These are phyloP conservation scores for Somateria mollissima DNA, from an alignment of 2,797 vertebrate species.

Conservation along the genomic window DNA sequence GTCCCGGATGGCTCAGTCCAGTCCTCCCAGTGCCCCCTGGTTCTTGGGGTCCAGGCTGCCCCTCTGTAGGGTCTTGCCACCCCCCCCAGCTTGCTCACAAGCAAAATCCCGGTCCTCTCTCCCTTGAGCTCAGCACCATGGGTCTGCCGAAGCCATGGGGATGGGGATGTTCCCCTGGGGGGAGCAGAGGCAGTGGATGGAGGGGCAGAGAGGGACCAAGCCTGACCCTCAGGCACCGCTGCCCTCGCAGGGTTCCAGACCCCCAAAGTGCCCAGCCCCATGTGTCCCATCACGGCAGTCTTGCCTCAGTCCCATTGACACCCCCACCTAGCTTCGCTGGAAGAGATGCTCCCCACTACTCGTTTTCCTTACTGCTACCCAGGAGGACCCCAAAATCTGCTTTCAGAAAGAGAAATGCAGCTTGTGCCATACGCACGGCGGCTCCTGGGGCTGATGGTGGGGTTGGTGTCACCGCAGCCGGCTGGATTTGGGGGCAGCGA, in stretches of 20 bases:
- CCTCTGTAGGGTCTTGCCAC: neutral
- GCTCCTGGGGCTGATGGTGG: neutral
- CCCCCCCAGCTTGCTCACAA: neutral
- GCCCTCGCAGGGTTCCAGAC: accelerated
- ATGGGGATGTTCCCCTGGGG: neutral
- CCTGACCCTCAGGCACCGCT: neutral
- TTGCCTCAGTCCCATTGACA: neutral
- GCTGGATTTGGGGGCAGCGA: neutral
- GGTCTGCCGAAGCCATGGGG: neutral
- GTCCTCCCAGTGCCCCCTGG: neutral
- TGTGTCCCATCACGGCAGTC: neutral
- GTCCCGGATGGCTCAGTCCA: neutral
- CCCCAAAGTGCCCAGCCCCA: neutral
- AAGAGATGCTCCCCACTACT: neutral
- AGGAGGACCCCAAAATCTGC: neutral
- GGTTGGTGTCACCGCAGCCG: no score
- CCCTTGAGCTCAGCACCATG: neutral
- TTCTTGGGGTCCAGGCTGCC: neutral
- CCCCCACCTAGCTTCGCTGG: neutral
- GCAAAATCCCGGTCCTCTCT: neutral
- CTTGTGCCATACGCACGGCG: neutral
- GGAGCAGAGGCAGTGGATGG: neutral
- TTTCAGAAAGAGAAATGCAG: neutral
- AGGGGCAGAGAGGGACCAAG: neutral
- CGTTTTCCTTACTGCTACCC: neutral